phyloP scores from a whole-genome alignment of 2,888 invertebrate genomes.

The Conus canariensis region DNA sequence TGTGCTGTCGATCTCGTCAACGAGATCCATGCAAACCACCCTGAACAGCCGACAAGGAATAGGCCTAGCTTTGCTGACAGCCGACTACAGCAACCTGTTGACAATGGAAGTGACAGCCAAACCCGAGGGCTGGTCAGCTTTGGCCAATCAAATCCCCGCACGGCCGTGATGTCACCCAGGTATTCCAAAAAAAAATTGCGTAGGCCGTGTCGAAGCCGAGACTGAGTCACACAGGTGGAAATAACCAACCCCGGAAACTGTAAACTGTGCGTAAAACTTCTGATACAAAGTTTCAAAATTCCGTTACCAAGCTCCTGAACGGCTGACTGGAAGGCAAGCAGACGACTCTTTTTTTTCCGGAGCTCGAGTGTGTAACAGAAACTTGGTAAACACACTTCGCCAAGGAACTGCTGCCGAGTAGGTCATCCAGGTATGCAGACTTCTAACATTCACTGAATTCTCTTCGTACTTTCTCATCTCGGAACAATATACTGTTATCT shows the following conservation, averaged over 20 bases:
- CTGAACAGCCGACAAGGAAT: no score
- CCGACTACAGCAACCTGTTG: not conserved
- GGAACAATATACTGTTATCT: no score
- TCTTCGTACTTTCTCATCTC: not conserved
- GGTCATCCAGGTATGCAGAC: conserved; percentile 30
- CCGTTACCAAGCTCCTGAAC: no score
- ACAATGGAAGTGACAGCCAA: not conserved
- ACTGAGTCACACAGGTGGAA: conserved; percentile 37
- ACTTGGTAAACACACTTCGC: no score
- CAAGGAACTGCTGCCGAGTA: not conserved
- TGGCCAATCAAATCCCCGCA: conserved; percentile 13
- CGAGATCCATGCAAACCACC: no score
- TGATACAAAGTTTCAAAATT: no score
- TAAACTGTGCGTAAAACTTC: not conserved
- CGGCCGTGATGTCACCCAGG: conserved; percentile 26
- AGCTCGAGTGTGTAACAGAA: no score
- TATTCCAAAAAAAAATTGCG: conserved; percentile 16
- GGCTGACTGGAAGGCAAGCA: no score
- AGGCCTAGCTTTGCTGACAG: no score
- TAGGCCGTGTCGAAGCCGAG: not conserved
- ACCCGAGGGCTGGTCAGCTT: not conserved
- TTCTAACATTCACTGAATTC: conserved; percentile 7
- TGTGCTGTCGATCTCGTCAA: no score
- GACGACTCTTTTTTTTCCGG: no score
- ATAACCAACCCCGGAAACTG: conserved; percentile 1